Evolutionary conservation across 2,888 invertebrate species (phyloP).

Genomic region (Caenorhabditis afra): DNA sequence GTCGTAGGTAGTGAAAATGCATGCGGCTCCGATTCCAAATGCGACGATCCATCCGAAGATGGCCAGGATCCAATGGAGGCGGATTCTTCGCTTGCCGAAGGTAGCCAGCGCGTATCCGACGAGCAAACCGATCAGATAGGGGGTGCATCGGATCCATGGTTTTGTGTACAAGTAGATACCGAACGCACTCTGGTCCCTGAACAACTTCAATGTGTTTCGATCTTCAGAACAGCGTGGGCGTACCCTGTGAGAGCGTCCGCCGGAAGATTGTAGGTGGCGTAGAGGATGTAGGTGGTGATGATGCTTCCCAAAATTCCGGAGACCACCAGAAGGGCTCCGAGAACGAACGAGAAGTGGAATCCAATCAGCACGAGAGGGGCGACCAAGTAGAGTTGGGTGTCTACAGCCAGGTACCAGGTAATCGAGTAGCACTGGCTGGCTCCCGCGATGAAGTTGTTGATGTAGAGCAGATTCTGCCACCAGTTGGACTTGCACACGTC

Average conservation of each 20-base stretch:
- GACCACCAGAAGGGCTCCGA: conserved; percentile 12
- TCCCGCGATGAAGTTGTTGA: conserved; percentile 64
- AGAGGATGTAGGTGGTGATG: conserved; percentile 6
- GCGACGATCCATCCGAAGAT: conserved; percentile 29
- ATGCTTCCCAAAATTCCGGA: conserved; percentile 15
- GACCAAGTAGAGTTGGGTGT: conserved; percentile 57
- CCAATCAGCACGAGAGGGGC: conserved; percentile 53
- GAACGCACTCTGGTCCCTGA: neutral
- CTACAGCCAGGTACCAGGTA: conserved; percentile 62
- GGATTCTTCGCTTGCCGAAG: conserved; percentile 10
- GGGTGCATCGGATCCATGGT: conserved; percentile 79
- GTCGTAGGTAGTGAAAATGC: conserved; percentile 30
- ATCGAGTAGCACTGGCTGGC: conserved; percentile 43
- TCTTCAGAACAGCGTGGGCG: neutral
- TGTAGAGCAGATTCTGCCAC: conserved; percentile 70
- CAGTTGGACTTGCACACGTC: conserved; percentile 58
- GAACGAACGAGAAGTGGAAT: conserved; percentile 17
- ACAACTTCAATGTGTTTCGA: neutral
- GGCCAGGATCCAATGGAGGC: conserved; percentile 6
- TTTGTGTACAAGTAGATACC: conserved; percentile 34
- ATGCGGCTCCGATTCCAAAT: conserved; percentile 28
- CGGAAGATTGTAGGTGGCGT: conserved; percentile 21
- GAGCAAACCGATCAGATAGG: conserved; percentile 81
- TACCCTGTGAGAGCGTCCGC: conserved; percentile 13
- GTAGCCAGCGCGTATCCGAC: conserved; percentile 80